Base-by-base conservation (phyloP, 2,797 vertebrate genomes). In the Tokudaia tokunoshimensis region DNA sequence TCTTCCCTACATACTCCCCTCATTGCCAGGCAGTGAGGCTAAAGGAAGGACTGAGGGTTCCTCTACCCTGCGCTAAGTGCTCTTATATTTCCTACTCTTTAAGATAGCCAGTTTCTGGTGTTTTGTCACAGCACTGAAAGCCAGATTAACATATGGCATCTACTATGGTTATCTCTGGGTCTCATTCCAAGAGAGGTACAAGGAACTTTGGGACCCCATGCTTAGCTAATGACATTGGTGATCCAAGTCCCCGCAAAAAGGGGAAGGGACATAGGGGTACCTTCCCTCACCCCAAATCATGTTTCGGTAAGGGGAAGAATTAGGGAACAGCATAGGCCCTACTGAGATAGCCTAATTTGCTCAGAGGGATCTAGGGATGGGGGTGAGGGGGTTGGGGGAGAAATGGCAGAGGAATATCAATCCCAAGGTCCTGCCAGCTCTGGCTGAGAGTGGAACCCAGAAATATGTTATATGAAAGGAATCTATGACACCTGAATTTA, bases 401-500 rank as follows among this genome's bases (percentile, higher is more conserved):
- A 47, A 34, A 12, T 2, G 13, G 2, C 13, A n/a, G 24, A n/a
- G 15, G 50, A 37, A 6, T 55, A 37, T 41, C 41, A 52, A 20
- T 20, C 50, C n/a, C 57, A 2, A 59, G 15, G 70, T 75, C 41
- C 52, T 44, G 6, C 37, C 17, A 41, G 37, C 15, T 55, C 65
- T 65, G 24, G 19, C 75, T 70, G 31, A 85, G 85, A 74, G 4
- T 10, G 5, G 9, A 14, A 47, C 13, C 63, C 2, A 14, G 52
- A 9, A 63, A 24, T 44, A 41, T 10, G 1, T 59, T 83, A 0
- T 20, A 22, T 11, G n/a, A 22, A 50, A 0, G 1, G 1, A 75
- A 31, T 72, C 67, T 10, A 0, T 11, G 0, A 41, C 12, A 50
- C 74, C 91, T 70, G 41, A 75, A 47, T 2, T 34, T 47, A 67